Evolutionary conservation across 1,140 invertebrate genomes (phyloP).

Genomic region (Samia ricini): DNA sequence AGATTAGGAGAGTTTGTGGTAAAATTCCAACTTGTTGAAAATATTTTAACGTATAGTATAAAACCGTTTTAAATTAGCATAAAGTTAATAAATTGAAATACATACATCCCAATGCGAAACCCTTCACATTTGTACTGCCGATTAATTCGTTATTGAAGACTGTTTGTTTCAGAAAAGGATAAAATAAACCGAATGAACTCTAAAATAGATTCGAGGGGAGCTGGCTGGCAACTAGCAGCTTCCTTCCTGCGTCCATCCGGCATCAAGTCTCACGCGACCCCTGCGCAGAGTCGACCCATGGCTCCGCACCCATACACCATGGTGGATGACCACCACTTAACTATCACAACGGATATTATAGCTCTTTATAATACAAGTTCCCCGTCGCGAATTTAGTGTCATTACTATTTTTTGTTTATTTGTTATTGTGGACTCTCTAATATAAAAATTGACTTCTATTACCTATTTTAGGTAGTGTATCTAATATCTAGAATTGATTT

Average conservation of each 20-base stretch:
- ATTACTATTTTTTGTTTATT: too few relatives aligned
- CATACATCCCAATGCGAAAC: not conserved
- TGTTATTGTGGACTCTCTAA: too few relatives aligned
- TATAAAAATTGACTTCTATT: too few relatives aligned
- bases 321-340: conserved; percentile 50
- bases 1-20: too few relatives aligned
- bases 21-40: too few relatives aligned
- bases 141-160: conserved; percentile 22
- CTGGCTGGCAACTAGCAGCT: conserved; percentile 65
- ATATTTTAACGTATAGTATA: too few relatives aligned
- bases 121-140: not conserved
- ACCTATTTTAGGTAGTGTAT: too few relatives aligned
- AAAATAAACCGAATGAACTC: conserved; percentile 59
- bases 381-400: not conserved
- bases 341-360: not conserved
- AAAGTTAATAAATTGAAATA: too few relatives aligned
- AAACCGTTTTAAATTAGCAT: too few relatives aligned
- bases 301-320: conserved; percentile 26
- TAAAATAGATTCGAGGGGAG: conserved; percentile 74
- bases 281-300: conserved; percentile 18
- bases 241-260: conserved; percentile 72
- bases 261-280: conserved; percentile 66
- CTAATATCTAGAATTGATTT: too few relatives aligned
- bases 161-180: conserved; percentile 35
- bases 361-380: not conserved